phyloP scores from a whole-genome alignment of 2,797 vertebrate genomes.

The Myiotriccus ornatus region DNA sequence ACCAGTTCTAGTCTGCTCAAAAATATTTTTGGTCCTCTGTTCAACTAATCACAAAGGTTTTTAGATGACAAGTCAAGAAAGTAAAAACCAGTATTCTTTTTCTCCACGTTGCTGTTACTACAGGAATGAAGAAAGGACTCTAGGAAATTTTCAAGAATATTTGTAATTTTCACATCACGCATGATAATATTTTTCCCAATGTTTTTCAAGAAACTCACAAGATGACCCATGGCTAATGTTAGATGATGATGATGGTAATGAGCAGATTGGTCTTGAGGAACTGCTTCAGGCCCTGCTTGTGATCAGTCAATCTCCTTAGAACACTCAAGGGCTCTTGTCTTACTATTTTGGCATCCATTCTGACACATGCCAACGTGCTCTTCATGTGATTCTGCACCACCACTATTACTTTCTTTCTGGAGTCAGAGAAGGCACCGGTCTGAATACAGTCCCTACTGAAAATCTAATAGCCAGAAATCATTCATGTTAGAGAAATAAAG shows the following conservation, averaged over 20 bases:
- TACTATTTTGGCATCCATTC: slow-evolving; percentile 77
- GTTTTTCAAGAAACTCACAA: slow-evolving; percentile 78
- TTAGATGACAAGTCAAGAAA: slow-evolving; percentile 76
- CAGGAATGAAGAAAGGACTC: slow-evolving; percentile 84
- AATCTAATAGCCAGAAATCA: not conserved
- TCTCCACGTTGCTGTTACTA: slow-evolving; percentile 77
- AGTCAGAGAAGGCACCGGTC: not conserved
- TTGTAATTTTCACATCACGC: slow-evolving; percentile 78
- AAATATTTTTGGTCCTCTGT: slow-evolving; percentile 79
- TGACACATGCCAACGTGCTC: slow-evolving; percentile 76
- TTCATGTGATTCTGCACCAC: not conserved
- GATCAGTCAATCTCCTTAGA: slow-evolving; percentile 61
- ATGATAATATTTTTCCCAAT: slow-evolving; percentile 77
- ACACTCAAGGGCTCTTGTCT: slow-evolving; percentile 75
- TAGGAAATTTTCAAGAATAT: slow-evolving; percentile 78
- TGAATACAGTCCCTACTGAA: not conserved
- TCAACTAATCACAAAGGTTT: slow-evolving; percentile 77
- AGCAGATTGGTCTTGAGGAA: slow-evolving; percentile 72
- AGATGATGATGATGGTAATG: slow-evolving; percentile 82
- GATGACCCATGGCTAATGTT: slow-evolving; percentile 80
- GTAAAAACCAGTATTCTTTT: slow-evolving; percentile 78
- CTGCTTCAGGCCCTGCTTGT: slow-evolving; percentile 72
- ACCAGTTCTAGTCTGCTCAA: slow-evolving; percentile 82
- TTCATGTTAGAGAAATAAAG: not conserved
- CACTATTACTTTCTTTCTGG: not conserved